These are phyloP conservation scores for Chrysomallon squamiferum DNA, from an alignment of 1,140 invertebrate genomes.

Conservation along the genomic window DNA sequence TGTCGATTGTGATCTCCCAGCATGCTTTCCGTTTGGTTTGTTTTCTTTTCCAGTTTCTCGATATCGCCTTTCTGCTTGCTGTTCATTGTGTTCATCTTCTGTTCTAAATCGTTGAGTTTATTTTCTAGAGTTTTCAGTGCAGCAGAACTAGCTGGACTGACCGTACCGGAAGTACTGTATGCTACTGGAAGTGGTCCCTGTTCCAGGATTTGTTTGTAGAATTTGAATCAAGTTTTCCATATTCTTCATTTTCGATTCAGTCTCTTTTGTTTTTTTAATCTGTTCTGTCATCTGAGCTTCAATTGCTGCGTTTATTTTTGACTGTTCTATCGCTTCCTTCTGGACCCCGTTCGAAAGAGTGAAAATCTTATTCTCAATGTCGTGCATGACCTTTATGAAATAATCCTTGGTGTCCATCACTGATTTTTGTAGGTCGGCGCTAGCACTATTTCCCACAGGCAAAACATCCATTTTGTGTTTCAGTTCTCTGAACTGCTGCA, in stretches of 20 bases:
- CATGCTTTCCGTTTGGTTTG: neutral
- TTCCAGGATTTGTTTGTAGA: neutral
- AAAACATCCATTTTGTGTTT: neutral
- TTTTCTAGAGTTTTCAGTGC: neutral
- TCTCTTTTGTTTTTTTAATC: neutral
- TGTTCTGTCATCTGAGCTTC: neutral
- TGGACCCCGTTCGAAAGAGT: neutral
- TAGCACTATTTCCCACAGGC: neutral
- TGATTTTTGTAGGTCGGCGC: neutral
- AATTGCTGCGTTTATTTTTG: conserved; percentile 1
- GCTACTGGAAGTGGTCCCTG: neutral
- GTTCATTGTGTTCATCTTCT: neutral
- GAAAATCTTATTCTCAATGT: neutral
- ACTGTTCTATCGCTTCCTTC: conserved; percentile 3
- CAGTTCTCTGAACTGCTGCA: neutral
- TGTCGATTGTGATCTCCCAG: no score
- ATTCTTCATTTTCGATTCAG: neutral
- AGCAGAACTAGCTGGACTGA: neutral
- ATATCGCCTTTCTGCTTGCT: neutral
- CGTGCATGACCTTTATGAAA: neutral
- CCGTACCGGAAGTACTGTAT: no score
- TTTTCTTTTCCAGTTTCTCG: neutral
- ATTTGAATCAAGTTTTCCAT: neutral
- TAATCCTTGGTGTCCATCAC: conserved; percentile 1
- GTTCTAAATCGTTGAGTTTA: neutral